Base-by-base conservation (phyloP, 2,888 invertebrate genomes). In the Siphlonurus alternatus region DNA sequence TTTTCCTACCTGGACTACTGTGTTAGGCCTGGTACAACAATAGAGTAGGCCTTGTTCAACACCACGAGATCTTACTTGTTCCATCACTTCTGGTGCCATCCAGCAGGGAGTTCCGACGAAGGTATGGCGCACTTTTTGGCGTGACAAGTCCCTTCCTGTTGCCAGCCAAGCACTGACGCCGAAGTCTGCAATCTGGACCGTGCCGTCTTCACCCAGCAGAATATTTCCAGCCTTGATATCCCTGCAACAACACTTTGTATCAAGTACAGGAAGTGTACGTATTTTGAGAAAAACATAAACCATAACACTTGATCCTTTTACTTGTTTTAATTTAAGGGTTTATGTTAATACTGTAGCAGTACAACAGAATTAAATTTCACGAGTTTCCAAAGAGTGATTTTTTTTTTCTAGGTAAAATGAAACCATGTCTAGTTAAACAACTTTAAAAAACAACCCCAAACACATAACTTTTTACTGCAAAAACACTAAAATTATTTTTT, bases 81-180 rank as follows among this genome's bases (percentile, higher is more conserved):
- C 93, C 97, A 98, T 98, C 68, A 99, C 98, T 80, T 99, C 98
- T 1, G 98, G 98, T 1, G 98, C 97, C 97, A 97, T 97, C 97
- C 97, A 99, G 74, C 97, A 98, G 0, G 97, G 97, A 0, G 98
- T 98, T 15, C 99, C 99, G 1, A 99, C 98, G 77, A 99, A 99
- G 0, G 97, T 97, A 75, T 98, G 96, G 54, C 98, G 81, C 23
- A 95, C 92, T 79, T 93, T 93, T 76, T 97, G 95, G 61, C 96
- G 81, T 2, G 93, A 93, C 66, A 93, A 78, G 76, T 97, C 97
- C 64, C 94, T 85, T 2, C 94, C 96, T 0, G 94, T 94, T 5
- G 96, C 93, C 70, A 98, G 77, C 95, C 95, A 97, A 1, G 97
- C 95, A 68, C 95, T 94, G 0, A 99, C 98, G 65, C 99, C 98